These are phyloP conservation scores for Pionites leucogaster DNA, from an alignment of 2,113 vertebrate genomes.

Conservation along the genomic window DNA sequence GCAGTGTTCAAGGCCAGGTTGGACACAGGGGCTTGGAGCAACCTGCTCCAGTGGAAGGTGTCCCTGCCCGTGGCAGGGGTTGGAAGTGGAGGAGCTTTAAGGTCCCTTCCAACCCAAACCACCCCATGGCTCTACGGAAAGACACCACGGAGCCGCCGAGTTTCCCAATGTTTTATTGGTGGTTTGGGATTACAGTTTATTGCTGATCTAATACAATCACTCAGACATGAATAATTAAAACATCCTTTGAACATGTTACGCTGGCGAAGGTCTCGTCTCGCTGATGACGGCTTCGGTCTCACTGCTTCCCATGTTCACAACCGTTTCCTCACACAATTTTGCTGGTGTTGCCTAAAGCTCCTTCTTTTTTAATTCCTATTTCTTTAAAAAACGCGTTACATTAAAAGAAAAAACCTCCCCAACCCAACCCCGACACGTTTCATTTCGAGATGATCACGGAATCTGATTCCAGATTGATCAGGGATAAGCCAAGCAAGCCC, in stretches of 20 bases:
- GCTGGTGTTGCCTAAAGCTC: slow-evolving; percentile 86
- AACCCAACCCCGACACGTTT: slow-evolving; percentile 42
- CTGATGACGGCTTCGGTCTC: slow-evolving; percentile 63
- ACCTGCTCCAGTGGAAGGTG: neutral
- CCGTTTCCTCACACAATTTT: slow-evolving; percentile 73
- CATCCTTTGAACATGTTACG: slow-evolving; percentile 77
- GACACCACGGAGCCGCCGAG: neutral
- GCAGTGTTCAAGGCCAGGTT: neutral
- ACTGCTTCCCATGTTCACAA: slow-evolving; percentile 48
- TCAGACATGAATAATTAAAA: slow-evolving; percentile 90
- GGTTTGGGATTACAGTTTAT: slow-evolving; percentile 96
- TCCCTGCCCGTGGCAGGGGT: neutral
- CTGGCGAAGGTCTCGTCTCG: slow-evolving; percentile 71
- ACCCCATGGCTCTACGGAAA: neutral
- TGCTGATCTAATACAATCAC: slow-evolving; percentile 97
- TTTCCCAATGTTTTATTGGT: slow-evolving; percentile 84
- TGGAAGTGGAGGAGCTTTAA: neutral
- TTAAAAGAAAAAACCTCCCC: neutral
- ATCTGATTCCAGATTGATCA: slow-evolving; percentile 70
- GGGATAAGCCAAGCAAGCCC: slow-evolving; percentile 73
- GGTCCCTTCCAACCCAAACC: neutral
- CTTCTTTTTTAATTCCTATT: slow-evolving; percentile 23
- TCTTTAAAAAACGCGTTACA: slow-evolving; percentile 35
- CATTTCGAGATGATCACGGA: slow-evolving; percentile 71
- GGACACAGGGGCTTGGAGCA: too few species aligned